Conservation (phyloP, 2,113 vertebrate species). For the Notechis scutatus region DNA sequence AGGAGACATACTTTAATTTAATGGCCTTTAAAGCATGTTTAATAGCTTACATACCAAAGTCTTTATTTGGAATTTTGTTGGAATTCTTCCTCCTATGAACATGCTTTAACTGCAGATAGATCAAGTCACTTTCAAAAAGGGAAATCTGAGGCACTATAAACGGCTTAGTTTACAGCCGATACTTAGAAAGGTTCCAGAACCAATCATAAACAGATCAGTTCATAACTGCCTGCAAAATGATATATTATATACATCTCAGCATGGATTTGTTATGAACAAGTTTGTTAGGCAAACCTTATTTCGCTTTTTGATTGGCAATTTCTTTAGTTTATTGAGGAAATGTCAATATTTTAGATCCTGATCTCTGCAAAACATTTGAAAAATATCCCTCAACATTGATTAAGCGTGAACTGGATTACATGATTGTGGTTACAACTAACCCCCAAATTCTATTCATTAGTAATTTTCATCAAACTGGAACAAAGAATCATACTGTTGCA, state of each 20-base stretch:
- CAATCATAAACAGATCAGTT: not conserved
- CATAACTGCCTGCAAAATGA: not conserved
- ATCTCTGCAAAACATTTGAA: not conserved
- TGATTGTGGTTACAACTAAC: not conserved
- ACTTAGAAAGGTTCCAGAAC: not conserved
- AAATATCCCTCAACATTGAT: not conserved
- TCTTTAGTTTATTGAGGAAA: not conserved
- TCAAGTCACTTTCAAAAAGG: not conserved
- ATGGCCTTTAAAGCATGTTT: not conserved
- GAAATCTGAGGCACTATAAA: not conserved
- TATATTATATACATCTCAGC: not conserved
- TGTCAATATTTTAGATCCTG: not conserved
- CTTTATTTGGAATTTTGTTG: not conserved
- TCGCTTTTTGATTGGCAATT: not conserved
- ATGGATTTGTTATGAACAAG: not conserved
- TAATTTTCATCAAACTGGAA: not conserved
- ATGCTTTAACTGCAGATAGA: not conserved
- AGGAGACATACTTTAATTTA: not conserved
- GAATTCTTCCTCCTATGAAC: not conserved
- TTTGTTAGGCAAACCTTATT: not conserved
- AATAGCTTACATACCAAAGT: not conserved
- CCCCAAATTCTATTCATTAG: not conserved
- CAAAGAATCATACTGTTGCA: not conserved
- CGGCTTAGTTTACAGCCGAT: not conserved
- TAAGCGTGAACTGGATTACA: not conserved